phyloP scores from a whole-genome alignment of 2,113 vertebrate species.

The Rousettus leschenaultii region DNA sequence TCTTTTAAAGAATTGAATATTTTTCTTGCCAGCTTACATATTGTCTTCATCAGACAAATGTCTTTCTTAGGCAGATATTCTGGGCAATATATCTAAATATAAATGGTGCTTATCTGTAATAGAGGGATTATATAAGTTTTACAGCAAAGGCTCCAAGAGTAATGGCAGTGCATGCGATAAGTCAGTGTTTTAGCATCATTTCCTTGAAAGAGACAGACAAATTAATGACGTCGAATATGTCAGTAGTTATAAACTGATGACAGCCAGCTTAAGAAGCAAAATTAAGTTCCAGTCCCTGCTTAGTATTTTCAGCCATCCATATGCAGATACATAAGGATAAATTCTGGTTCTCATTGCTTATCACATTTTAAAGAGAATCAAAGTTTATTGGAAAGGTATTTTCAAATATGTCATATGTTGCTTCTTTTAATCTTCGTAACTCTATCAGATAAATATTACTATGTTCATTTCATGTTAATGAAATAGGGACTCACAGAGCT shows the following conservation, averaged over 20 bases:
- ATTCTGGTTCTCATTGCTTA: background rate
- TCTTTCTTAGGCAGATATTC: background rate
- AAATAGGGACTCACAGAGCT: background rate
- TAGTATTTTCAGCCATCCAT: background rate
- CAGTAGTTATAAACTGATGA: background rate
- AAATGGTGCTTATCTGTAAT: background rate
- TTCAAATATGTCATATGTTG: background rate
- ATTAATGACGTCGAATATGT: background rate
- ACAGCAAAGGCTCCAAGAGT: background rate
- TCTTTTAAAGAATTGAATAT: background rate
- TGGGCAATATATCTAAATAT: background rate
- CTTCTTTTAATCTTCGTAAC: slow-evolving; percentile 12
- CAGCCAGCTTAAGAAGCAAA: background rate
- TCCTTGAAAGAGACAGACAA: background rate
- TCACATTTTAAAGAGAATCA: background rate
- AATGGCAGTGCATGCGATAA: background rate
- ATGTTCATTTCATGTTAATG: background rate
- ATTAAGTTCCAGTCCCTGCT: background rate
- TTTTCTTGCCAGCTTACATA: background rate
- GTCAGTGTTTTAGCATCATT: background rate
- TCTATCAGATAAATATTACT: background rate
- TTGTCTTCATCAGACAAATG: background rate
- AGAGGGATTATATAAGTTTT: background rate
- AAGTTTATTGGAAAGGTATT: background rate
- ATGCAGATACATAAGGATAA: background rate